Conservation (phyloP, 2,113 vertebrate species). For the Callithrix jacchus region DNA sequence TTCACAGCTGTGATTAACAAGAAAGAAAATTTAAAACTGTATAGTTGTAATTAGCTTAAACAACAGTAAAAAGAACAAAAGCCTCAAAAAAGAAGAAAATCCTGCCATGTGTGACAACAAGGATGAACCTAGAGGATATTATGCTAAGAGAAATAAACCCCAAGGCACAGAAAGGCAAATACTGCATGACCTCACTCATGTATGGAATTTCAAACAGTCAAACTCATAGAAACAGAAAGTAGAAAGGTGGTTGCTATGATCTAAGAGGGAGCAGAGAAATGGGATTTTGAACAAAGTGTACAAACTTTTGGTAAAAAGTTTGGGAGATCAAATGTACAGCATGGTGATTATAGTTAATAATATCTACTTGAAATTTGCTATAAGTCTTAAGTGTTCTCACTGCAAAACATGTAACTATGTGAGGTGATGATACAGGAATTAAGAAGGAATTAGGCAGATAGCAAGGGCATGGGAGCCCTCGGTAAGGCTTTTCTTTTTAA, state of each 20-base stretch:
- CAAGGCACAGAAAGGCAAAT: not conserved
- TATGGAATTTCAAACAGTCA: not conserved
- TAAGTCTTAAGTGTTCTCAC: not conserved
- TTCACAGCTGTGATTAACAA: too few species aligned
- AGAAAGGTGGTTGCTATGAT: not conserved
- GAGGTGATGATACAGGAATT: not conserved
- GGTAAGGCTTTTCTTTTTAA: too few species aligned
- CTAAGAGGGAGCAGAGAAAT: too few species aligned
- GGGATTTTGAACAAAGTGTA: not conserved
- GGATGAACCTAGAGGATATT: not conserved
- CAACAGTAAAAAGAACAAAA: not conserved
- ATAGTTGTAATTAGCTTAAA: not conserved
- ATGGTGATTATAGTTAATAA: not conserved
- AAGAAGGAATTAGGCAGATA: too few species aligned
- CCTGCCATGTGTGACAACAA: not conserved
- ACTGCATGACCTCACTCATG: not conserved
- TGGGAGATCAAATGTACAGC: not conserved
- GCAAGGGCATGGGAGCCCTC: too few species aligned
- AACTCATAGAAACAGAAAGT: not conserved
- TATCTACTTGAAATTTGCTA: too few species aligned
- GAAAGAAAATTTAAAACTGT: not conserved
- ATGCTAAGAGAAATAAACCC: not conserved
- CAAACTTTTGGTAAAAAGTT: not conserved
- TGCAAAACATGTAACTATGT: not conserved
- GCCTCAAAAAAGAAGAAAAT: not conserved